phyloP scores from a whole-genome alignment of 2,888 invertebrate genomes.

The Drosophila melanosoma region DNA sequence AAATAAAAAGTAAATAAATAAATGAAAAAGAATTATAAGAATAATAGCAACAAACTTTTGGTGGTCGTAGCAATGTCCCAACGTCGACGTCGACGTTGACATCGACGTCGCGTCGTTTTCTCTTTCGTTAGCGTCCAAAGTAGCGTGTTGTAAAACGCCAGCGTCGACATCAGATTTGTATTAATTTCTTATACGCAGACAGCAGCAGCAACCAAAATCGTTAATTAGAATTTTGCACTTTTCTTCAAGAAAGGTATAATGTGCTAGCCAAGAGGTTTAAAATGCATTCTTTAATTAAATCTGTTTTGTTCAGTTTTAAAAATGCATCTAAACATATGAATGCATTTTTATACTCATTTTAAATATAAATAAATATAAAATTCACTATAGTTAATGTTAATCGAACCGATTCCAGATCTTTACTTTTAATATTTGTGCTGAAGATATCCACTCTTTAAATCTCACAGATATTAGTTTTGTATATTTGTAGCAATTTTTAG shows the following conservation, averaged over 20 bases:
- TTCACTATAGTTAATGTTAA: neutral
- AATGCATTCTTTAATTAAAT: neutral
- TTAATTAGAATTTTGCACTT: constrained; percentile 21
- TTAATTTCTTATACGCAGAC: constrained; percentile 47
- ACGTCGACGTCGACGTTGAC: constrained; percentile 21
- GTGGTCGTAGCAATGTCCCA: constrained; percentile 34
- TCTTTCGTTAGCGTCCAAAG: constrained; percentile 68
- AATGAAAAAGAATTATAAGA: constrained; percentile 48
- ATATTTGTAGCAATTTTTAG: neutral
- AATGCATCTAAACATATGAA: neutral
- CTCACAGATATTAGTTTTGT: neutral
- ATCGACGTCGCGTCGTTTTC: constrained; percentile 62
- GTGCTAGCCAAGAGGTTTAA: constrained; percentile 8
- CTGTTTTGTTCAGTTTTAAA: neutral
- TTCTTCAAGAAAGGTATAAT: constrained; percentile 9
- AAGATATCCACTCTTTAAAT: neutral
- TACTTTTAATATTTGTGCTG: neutral
- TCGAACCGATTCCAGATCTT: too few relatives aligned
- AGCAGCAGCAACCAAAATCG: constrained; percentile 6
- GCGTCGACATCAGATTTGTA: constrained; percentile 33
- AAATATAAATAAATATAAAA: too few relatives aligned
- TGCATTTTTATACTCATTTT: neutral
- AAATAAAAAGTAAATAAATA: constrained; percentile 51
- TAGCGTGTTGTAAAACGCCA: constrained; percentile 45
- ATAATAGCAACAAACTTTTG: constrained; percentile 62